Conservation (phyloP, 2,113 vertebrate genomes). For the Cairina moschata region DNA sequence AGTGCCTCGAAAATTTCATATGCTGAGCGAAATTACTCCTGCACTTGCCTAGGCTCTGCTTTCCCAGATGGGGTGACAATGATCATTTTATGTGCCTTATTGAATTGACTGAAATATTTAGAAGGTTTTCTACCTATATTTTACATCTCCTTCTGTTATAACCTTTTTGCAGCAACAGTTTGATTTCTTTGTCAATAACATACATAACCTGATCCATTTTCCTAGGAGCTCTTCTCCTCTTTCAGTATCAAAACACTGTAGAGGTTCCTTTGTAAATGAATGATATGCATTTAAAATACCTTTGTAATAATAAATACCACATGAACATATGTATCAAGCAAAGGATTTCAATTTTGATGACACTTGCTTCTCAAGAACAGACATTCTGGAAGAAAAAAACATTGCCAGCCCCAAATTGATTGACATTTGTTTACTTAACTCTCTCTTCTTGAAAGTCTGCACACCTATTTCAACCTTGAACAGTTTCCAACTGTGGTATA, state of each 20-base stretch:
- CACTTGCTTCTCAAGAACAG: conserved; percentile 80
- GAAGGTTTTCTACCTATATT: conserved; percentile 18
- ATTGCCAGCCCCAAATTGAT: conserved; percentile 81
- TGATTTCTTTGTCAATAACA: not conserved
- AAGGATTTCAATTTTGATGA: conserved; percentile 78
- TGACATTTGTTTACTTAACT: conserved; percentile 87
- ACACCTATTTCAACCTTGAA: conserved; percentile 90
- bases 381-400: conserved; percentile 74
- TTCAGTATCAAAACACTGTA: not conserved
- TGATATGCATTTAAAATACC: conserved; percentile 72
- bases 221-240: not conserved
- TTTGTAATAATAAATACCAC: conserved; percentile 78
- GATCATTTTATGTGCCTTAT: conserved; percentile 17
- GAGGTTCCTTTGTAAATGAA: conserved; percentile 63
- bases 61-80: not conserved
- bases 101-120: conserved; percentile 43
- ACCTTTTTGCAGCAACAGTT: not conserved
- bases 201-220: not conserved
- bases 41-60: conserved; percentile 21
- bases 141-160: conserved; percentile 16
- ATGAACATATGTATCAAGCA: conserved; percentile 74
- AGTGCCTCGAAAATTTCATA: not conserved
- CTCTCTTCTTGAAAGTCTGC: conserved; percentile 85
- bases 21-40: not conserved
- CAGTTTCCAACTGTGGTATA: conserved; percentile 87